These are phyloP conservation scores for Tipula helvola DNA, from an alignment of 2,888 invertebrate genomes.

Conservation along the genomic window DNA sequence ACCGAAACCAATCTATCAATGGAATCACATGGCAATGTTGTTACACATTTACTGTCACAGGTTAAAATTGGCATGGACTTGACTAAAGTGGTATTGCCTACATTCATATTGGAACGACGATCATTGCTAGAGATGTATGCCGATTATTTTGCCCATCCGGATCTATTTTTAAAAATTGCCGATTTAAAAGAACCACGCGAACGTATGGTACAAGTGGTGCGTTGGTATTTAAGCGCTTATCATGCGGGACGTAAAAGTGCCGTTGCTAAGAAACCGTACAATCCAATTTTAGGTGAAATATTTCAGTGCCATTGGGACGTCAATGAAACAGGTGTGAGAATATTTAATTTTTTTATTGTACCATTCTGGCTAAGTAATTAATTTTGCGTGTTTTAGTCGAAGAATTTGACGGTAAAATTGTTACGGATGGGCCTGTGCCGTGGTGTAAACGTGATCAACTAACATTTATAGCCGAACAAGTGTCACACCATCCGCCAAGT, in stretches of 20 bases:
- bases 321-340: slow-evolving; percentile 26
- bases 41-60: slow-evolving; percentile 92
- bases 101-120: slow-evolving; percentile 94
- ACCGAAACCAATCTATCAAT: slow-evolving; percentile 81
- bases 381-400: slow-evolving; percentile 17
- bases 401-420: slow-evolving; percentile 26
- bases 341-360: neutral
- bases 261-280: slow-evolving; percentile 98
- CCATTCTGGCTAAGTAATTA: neutral
- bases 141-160: slow-evolving; percentile 99
- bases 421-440: slow-evolving; percentile 76
- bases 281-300: slow-evolving; percentile 94
- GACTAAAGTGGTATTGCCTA: slow-evolving; percentile 92
- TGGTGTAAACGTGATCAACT: slow-evolving; percentile 83
- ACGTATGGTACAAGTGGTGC: slow-evolving; percentile 85
- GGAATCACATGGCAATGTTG: slow-evolving; percentile 94
- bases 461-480: slow-evolving; percentile 94
- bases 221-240: slow-evolving; percentile 97
- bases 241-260: slow-evolving; percentile 96
- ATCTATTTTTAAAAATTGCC: slow-evolving; percentile 84
- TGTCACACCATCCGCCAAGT: slow-evolving; percentile 98
- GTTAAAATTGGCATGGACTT: slow-evolving; percentile 99
- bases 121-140: slow-evolving; percentile 99
- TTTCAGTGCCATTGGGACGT: slow-evolving; percentile 84
- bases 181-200: slow-evolving; percentile 76